Percentiles rank a stretch among this genome's conserved stretches.
These are phyloP conservation scores for Cenopis cana DNA, from an alignment of 2,888 invertebrate genomes.

Conservation along the genomic window DNA sequence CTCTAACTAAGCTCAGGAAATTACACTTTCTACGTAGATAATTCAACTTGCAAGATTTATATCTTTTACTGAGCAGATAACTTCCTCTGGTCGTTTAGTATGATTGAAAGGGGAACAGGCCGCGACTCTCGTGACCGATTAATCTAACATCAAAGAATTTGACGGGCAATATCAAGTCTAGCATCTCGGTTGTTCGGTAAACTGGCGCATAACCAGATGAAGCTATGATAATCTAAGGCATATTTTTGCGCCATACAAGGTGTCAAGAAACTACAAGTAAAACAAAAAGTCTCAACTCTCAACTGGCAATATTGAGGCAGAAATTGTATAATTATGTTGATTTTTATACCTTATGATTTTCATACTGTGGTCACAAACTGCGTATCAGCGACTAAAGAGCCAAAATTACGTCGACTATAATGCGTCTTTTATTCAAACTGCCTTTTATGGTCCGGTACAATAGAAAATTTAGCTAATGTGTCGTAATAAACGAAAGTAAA, in stretches of 20 bases:
- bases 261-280: too few relatives aligned
- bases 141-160: slow-evolving; percentile 33
- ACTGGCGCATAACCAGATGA: slow-evolving; percentile 1
- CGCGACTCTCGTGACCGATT: slow-evolving; percentile 18
- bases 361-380: neutral
- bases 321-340: neutral
- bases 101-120: slow-evolving; percentile 17
- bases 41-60: slow-evolving; percentile 9
- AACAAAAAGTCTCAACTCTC: too few relatives aligned
- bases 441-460: slow-evolving; percentile 47
- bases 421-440: slow-evolving; percentile 17
- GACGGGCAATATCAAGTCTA: slow-evolving; percentile 23
- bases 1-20: neutral
- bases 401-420: neutral
- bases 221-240: neutral
- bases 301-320: too few relatives aligned
- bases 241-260: neutral
- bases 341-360: neutral
- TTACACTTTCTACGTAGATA: slow-evolving; percentile 31
- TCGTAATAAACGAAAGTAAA: slow-evolving; percentile 67
- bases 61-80: slow-evolving; percentile 21
- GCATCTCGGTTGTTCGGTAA: slow-evolving; percentile 14
- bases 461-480: slow-evolving; percentile 52
- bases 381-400: neutral
- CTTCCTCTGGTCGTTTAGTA: slow-evolving; percentile 20